Evolutionary conservation across 1,140 invertebrate species (phyloP), one percentile per base, ranked within the genome.

Genomic region (Drosophila lini): DNA sequence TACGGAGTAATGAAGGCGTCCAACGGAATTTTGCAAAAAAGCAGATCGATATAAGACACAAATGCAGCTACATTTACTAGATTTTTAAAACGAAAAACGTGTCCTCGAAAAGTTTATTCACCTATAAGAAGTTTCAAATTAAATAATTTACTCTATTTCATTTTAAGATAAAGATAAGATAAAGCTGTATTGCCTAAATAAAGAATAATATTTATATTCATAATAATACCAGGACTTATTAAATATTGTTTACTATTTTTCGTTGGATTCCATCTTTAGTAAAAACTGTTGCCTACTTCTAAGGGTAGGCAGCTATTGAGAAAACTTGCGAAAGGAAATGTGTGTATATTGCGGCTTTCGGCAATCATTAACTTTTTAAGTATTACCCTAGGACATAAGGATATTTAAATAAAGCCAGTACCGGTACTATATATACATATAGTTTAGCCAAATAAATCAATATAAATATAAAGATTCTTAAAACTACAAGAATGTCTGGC

Each of bases 21-120:
- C 45, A 36, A 19, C 7, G 64, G 22, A 70, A 50, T 58, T 36
- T 32, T 50, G 53, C 69, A 41, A 71, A 50, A 60, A 32, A 6
- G 4, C 42, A 41, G 31, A 57, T 69, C 50, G 52, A 71, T 71
- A 41, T 5, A n/a, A 50, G 19, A 9, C 10, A 25, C 11, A 28
- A 16, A 31, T n/a, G n/a, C 32, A 48, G 19, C 42, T 28, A 10
- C 40, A 19, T 48, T 50, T 1, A 25, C n/a, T 16, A 32, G 15
- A 25, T 34, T 42, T 61, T 60, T 41, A 13, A 3, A 22, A 16
- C 9, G 6, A 22, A 50, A n/a, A 2, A 55, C 10, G 2, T 16
- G 13, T 9, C 11, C 28, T 13, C 8, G 10, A 4, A 32, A 16
- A 42, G 56, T 42, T 42, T 34, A 60, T 59, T 42, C 28, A 60